A percentile compares a stretch with the other conserved stretches of the same genome.
Evolutionary conservation across 2,888 invertebrate genomes (phyloP).

Genomic region (Sarcophaga caerulescens): DNA sequence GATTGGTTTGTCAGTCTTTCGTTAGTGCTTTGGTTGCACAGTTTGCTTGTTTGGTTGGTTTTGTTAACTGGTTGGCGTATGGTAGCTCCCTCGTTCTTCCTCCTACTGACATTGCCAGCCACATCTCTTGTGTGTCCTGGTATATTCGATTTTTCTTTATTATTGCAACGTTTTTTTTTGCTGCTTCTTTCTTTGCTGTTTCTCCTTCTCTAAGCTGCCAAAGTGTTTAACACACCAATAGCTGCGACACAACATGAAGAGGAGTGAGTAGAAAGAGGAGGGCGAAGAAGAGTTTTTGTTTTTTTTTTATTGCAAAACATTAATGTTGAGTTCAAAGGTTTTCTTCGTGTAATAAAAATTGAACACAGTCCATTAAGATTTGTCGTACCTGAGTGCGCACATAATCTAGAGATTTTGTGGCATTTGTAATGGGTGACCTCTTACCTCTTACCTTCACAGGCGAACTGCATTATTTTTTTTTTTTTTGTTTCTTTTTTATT

Average conservation of each 20-base stretch:
- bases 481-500: no score
- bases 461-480: constrained; percentile 29
- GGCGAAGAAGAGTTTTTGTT: not conserved
- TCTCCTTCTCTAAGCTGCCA: no score
- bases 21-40: not conserved
- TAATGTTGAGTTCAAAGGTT: constrained; percentile 68
- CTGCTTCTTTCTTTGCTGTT: not conserved
- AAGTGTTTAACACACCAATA: no score
- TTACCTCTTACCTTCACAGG: constrained; percentile 42
- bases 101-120: not conserved
- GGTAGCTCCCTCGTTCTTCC: not conserved
- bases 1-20: not conserved
- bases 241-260: constrained; percentile 4
- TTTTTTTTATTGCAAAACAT: constrained; percentile 53
- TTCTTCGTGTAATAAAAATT: constrained; percentile 73
- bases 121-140: not conserved
- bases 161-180: constrained; percentile 16
- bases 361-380: constrained; percentile 76
- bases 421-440: constrained; percentile 64
- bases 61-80: constrained; percentile 23
- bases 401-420: constrained; percentile 69
- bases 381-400: constrained; percentile 75
- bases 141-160: not conserved
- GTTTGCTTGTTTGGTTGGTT: constrained; percentile 10
- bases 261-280: not conserved